Evolutionary conservation across 2,888 invertebrate genomes (phyloP).

Genomic region (Coecobrya sp.): DNA sequence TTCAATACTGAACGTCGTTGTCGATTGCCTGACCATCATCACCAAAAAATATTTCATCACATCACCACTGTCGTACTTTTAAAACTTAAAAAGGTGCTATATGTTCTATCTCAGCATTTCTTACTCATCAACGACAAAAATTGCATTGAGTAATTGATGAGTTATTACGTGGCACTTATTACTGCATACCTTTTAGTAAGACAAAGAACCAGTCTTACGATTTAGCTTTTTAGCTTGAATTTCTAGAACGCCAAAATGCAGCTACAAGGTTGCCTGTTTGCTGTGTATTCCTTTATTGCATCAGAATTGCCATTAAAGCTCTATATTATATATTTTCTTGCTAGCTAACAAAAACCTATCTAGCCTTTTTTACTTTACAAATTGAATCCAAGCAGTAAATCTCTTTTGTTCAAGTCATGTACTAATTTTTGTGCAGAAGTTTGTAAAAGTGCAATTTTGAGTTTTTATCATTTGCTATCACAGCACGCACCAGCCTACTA

Average conservation of each 20-base stretch:
- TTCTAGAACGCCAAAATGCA: slow-evolving; percentile 14
- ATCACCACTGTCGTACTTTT: slow-evolving; percentile 23
- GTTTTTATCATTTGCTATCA: neutral
- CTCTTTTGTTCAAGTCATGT: neutral
- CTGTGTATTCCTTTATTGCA: neutral
- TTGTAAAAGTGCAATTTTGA: neutral
- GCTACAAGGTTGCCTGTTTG: slow-evolving; percentile 14
- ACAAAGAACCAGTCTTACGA: slow-evolving; percentile 37
- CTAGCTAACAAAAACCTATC: neutral
- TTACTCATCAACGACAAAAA: slow-evolving; percentile 20
- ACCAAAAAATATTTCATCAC: slow-evolving; percentile 33
- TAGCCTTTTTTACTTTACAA: neutral
- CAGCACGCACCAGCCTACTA: neutral
- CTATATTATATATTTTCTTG: neutral
- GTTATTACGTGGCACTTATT: slow-evolving; percentile 45
- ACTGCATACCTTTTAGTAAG: slow-evolving; percentile 28
- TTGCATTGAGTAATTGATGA: slow-evolving; percentile 46
- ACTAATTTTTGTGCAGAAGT: neutral
- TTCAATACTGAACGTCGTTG: neutral
- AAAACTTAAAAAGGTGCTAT: slow-evolving; percentile 45
- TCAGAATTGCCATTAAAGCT: slow-evolving; percentile 12
- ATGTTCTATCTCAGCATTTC: neutral
- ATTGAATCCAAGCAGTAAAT: neutral
- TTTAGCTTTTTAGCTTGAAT: slow-evolving; percentile 16
- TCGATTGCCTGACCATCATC: slow-evolving; percentile 51